A percentile compares a stretch with the other conserved stretches of the same genome.
These are phyloP conservation scores for Yponomeuta malinellus DNA, from an alignment of 2,888 invertebrate species.

Conservation along the genomic window DNA sequence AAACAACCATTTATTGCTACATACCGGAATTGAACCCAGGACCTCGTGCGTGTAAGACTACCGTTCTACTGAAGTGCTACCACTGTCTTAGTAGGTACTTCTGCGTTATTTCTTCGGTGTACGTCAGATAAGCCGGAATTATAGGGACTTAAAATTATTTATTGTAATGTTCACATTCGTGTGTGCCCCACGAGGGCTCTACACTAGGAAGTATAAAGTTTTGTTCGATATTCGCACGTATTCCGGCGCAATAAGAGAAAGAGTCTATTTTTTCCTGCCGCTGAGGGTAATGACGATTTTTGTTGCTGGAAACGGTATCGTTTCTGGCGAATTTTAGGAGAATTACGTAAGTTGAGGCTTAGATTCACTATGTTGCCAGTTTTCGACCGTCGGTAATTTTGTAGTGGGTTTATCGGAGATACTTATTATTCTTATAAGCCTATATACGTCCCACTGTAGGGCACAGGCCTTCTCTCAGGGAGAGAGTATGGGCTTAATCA, in stretches of 20 bases:
- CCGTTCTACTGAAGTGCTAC: neutral
- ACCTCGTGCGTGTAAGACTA: no score
- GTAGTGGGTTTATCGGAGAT: no score
- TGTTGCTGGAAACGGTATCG: neutral
- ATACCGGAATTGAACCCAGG: no score
- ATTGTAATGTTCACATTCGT: slow-evolving; percentile 18
- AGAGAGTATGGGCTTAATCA: no score
- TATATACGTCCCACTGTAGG: no score
- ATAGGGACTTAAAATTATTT: slow-evolving; percentile 32
- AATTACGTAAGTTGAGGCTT: neutral
- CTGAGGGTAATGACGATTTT: neutral
- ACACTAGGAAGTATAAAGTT: neutral
- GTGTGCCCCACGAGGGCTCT: neutral
- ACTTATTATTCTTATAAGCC: no score
- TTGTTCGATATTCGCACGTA: neutral
- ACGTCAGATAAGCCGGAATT: slow-evolving; percentile 30
- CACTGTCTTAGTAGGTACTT: neutral
- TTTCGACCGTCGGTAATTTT: no score
- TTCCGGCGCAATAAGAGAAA: neutral
- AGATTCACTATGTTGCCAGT: no score
- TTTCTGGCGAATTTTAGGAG: neutral
- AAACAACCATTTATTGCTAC: no score
- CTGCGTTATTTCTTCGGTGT: neutral
- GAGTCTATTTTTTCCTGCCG: neutral
- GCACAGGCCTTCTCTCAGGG: no score